Base-by-base conservation (phyloP, 2,797 vertebrate genomes). In the Anguilla obscura region DNA sequence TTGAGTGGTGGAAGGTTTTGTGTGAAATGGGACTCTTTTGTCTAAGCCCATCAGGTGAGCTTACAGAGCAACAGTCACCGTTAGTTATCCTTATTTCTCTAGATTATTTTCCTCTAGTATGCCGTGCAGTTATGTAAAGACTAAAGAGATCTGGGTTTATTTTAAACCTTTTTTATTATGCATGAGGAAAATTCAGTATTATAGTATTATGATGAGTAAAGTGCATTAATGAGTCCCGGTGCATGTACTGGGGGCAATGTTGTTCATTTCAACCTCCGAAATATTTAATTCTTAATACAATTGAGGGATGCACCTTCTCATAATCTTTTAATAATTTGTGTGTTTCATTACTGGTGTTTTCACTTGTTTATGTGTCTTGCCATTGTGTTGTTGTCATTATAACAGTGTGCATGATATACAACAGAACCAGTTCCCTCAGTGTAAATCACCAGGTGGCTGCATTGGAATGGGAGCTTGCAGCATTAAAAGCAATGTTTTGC, bases 51-150 rank as follows among this genome's bases (percentile, higher is more conserved):
- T 89, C 87, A 88, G 88, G 79, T 87, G 86, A 86, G 54, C 87
- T 87, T 86, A 85, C 86, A 90, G 71, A 87, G 82, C 84, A 87
- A 86, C 58, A 86, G 80, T 91, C 82, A 87, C 89, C 36, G 79
- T 85, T 80, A 71, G 71, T 90, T 86, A 80, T 71, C 84, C 69
- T 86, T 60, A 63, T 24, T 87, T 86, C 93, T 93, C 30, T 92
- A 96, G 96, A 93, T 97, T 87, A 66, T 97, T 89, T 97, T 76
- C 97, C 88, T 94, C 96, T 66, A 97, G 96, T 89, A 95, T 97
- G 91, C 97, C 97, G 96, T 96, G 96, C 89, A 94, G 91, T 48
- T 50, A 24, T 90, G 9, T 36, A 91, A 96, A 91, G 88, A 93
- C 93, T 97, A 96, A 96, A 95, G 92, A 86, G 91, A 95, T 90